phyloP scores from a whole-genome alignment of 2,113 vertebrate species.

The Dascyllus trimaculatus region DNA sequence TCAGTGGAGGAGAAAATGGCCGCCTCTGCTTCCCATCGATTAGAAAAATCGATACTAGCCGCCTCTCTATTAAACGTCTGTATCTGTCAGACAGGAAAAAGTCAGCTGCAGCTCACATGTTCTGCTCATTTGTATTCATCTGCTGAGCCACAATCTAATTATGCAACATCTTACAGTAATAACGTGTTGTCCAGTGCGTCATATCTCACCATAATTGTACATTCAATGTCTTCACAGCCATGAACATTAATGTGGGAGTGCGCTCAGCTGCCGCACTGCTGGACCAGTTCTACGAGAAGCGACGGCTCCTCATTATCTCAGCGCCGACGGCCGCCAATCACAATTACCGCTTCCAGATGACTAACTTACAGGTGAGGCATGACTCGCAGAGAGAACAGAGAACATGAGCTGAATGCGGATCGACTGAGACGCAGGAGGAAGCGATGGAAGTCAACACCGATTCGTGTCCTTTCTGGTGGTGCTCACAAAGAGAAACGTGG shows the following conservation, averaged over 20 bases:
- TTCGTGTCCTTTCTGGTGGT: conserved; percentile 3
- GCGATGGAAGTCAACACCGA: background rate
- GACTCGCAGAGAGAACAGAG: background rate
- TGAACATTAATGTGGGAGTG: conserved; percentile 96
- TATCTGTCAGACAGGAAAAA: conserved; percentile 16
- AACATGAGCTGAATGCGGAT: background rate
- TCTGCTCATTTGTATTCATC: conserved; percentile 17
- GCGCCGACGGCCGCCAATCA: conserved; percentile 95
- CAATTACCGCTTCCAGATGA: conserved; percentile 95
- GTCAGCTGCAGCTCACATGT: conserved; percentile 1
- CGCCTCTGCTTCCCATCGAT: conserved; percentile 36
- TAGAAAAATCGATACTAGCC: conserved; percentile 28
- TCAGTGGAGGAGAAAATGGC: conserved; percentile 42
- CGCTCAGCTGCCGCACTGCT: conserved; percentile 92
- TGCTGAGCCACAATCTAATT: conserved; percentile 5
- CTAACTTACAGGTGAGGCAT: conserved; percentile 92
- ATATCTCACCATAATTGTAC: conserved; percentile 24
- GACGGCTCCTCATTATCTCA: conserved; percentile 94
- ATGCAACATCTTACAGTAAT: background rate
- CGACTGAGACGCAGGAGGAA: background rate
- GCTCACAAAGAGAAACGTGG: background rate
- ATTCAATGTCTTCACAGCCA: conserved; percentile 85
- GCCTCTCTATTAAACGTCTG: background rate
- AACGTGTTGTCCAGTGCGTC: conserved; percentile 12
- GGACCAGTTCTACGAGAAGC: conserved; percentile 99